Base-by-base conservation (phyloP, 1,140 invertebrate genomes). In the Acromyrmex charruanus region DNA sequence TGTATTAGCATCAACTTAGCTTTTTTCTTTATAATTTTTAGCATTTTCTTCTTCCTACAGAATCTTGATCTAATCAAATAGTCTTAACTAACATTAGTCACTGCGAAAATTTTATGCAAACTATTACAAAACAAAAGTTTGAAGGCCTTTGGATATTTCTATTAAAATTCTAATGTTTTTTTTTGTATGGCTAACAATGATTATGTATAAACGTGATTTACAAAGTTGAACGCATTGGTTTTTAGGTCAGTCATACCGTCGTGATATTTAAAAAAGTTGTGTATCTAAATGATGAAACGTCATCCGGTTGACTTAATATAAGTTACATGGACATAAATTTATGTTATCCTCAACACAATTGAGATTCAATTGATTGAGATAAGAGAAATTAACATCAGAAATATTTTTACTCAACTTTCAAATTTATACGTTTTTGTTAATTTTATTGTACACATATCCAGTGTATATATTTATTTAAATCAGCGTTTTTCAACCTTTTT, bases 191-290 rank as follows among this genome's bases (percentile, higher is more conserved):
- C n/a, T 53, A 55, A 72, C 7, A 72, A 71, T 65, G 44, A 49
- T 58, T 58, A 72, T 16, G 59, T 82, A 49, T 59, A 84, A 59
- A 84, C n/a, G 4, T 74, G 39, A 85, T 66, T 77, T 85, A 65
- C 61, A 85, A 84, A 59, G 12, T 84, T 63, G 74, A 85, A 55
- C 49, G 72, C 59, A 85, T 85, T 66, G 25, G 53, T 66, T 66
- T 85, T 85, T 79, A 79, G 44, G n/a, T 74, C 69, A 84, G 39
- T 59, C 55, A 61, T 51, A 51, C 10, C 18, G 18, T 44, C 4
- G 1, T 59, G 18, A 61, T 61, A 16, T 49, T 84, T 59, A 61
- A 59, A 61, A 84, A 63, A 61, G 21, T 74, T 25, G n/a, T 51
- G 21, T 44, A 35, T 72, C 1, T 80, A 39, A 55, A 39, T 21